Evolutionary conservation across 2,888 invertebrate species (phyloP).

Genomic region (Eupsilia transversa): DNA sequence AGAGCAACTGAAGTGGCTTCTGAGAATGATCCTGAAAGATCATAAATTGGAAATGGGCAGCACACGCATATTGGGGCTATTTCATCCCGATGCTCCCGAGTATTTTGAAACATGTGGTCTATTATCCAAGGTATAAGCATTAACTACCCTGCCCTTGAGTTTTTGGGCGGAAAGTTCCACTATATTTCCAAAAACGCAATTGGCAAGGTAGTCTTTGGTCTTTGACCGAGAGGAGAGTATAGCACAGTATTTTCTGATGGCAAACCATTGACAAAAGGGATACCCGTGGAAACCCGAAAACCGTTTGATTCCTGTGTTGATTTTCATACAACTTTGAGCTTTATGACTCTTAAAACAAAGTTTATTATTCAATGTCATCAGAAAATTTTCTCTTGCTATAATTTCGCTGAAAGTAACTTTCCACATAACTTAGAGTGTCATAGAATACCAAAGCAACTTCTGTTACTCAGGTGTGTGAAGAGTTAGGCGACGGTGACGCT

Average conservation of each 20-base stretch:
- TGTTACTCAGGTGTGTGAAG: constrained; percentile 90
- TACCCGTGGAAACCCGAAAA: background rate
- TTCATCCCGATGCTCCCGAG: constrained; percentile 95
- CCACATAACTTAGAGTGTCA: background rate
- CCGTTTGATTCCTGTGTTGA: background rate
- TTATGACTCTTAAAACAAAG: background rate
- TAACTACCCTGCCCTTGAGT: background rate
- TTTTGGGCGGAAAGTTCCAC: background rate
- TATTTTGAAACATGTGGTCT: constrained; percentile 93
- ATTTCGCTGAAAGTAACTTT: background rate
- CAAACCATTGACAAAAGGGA: background rate
- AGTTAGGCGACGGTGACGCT: constrained; percentile 91
- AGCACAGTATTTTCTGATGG: background rate
- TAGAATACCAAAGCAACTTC: background rate
- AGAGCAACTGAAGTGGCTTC: constrained; percentile 96
- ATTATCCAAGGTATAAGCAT: constrained; percentile 91
- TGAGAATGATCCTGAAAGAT: constrained; percentile 96
- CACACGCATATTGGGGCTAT: constrained; percentile 92
- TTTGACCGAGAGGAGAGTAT: background rate
- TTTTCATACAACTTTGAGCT: background rate
- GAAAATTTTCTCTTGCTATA: background rate
- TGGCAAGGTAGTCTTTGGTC: background rate
- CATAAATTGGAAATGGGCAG: constrained; percentile 94
- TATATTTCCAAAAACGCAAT: background rate
- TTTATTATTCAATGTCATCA: background rate